phyloP scores from a whole-genome alignment of 2,113 vertebrate species.

The Galbula dea region DNA sequence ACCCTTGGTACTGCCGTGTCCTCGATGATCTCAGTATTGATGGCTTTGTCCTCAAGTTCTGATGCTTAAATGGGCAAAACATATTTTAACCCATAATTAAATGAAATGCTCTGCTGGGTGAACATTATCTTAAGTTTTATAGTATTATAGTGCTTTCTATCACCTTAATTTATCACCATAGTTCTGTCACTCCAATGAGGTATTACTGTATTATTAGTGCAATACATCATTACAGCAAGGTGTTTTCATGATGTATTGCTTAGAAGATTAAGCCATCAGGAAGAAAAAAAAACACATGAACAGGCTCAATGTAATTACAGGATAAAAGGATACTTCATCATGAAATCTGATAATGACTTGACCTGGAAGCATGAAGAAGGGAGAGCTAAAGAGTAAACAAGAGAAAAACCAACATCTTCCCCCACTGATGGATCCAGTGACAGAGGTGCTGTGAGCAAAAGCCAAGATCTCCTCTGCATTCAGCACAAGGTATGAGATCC shows the following conservation, averaged over 20 bases:
- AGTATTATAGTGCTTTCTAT: conserved; percentile 10
- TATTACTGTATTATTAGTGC: conserved; percentile 43
- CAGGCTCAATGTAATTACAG: conserved; percentile 62
- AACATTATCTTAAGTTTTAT: conserved; percentile 37
- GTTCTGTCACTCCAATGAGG: conserved; percentile 19
- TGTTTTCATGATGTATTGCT: conserved; percentile 53
- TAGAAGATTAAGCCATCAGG: conserved; percentile 66
- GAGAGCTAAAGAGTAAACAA: neutral
- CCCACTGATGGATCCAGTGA: neutral
- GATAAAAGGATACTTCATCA: conserved; percentile 39
- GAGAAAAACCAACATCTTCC: too few species aligned
- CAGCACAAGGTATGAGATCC: neutral
- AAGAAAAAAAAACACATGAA: conserved; percentile 36
- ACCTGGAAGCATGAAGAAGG: neutral
- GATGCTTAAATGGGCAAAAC: conserved; percentile 35
- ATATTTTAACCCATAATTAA: conserved; percentile 40
- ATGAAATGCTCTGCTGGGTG: conserved; percentile 36
- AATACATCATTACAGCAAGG: conserved; percentile 68
- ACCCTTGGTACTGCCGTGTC: neutral
- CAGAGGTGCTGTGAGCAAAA: neutral
- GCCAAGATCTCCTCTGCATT: neutral
- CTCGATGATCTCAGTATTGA: neutral
- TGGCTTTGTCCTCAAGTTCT: neutral
- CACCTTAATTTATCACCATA: neutral
- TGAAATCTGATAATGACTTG: neutral